phyloP scores from a whole-genome alignment of 2,113 vertebrate species.

The Cathartes aura region DNA sequence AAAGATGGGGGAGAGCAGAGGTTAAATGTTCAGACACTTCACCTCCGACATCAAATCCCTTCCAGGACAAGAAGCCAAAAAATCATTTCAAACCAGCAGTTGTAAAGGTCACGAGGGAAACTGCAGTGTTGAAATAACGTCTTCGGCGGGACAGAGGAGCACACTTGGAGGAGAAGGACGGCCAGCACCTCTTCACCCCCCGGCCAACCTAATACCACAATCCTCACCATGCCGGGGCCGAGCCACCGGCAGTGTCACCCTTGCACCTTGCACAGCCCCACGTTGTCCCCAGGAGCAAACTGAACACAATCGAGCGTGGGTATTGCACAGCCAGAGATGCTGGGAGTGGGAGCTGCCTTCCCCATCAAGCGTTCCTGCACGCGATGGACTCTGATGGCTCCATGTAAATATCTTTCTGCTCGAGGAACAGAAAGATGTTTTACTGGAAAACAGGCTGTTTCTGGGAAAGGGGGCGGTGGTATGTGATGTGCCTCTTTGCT shows the following conservation, averaged over 20 bases:
- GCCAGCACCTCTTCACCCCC: not conserved
- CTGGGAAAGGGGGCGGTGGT: not conserved
- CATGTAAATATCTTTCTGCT: not conserved
- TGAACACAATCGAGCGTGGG: accelerated
- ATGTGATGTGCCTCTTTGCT: not conserved
- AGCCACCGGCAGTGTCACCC: not conserved
- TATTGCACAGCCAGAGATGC: not conserved
- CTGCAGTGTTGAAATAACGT: not conserved
- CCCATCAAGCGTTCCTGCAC: not conserved
- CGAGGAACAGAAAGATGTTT: not conserved
- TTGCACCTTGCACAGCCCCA: not conserved
- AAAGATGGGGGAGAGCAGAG: not conserved
- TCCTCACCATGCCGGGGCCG: accelerated
- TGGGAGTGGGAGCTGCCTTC: not conserved
- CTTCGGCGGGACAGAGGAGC: not conserved
- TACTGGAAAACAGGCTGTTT: not conserved
- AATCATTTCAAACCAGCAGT: not conserved
- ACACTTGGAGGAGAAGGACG: not conserved
- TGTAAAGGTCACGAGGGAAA: conserved; percentile 13
- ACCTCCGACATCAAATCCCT: not conserved
- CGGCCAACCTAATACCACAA: not conserved
- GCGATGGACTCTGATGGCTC: not conserved
- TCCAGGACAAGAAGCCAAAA: conserved; percentile 8
- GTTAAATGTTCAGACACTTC: not conserved
- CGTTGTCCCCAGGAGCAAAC: not conserved